A percentile compares a stretch with the other conserved stretches of the same genome.
phyloP scores from a whole-genome alignment of 2,888 invertebrate genomes.

The Tiliacea aurago region DNA sequence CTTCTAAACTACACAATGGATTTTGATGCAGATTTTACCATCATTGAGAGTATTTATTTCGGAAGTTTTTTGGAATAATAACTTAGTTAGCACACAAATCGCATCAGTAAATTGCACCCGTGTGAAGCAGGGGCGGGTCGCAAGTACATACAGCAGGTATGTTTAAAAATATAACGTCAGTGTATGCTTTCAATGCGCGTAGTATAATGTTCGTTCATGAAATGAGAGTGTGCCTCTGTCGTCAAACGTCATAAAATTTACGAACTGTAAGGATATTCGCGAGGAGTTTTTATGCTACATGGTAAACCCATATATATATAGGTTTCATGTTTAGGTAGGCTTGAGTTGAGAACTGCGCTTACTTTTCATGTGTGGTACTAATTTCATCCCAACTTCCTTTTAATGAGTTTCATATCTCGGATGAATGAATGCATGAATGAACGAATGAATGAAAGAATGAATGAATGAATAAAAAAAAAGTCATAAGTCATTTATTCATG shows the following conservation, averaged over 20 bases:
- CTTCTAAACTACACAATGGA: background rate
- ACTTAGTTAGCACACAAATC: background rate
- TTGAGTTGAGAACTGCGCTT: slow-evolving; percentile 22
- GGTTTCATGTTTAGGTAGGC: slow-evolving; percentile 68
- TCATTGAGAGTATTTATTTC: background rate
- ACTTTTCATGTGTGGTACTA: slow-evolving; percentile 4
- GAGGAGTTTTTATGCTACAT: slow-evolving; percentile 82
- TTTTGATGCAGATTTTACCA: background rate
- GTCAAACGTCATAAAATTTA: slow-evolving; percentile 85
- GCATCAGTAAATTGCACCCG: background rate
- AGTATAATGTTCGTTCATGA: slow-evolving; percentile 13
- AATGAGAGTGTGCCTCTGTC: slow-evolving; percentile 69
- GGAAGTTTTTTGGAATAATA: no score
- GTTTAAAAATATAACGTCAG: slow-evolving; percentile 13
- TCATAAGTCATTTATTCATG: no score
- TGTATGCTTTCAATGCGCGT: slow-evolving; percentile 12
- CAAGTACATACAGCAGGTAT: background rate
- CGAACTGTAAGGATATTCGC: slow-evolving; percentile 86
- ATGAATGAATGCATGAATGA: no score
- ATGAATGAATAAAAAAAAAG: no score
- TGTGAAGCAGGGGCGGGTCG: background rate
- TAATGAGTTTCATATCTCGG: background rate
- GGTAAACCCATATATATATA: no score
- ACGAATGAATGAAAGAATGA: no score
- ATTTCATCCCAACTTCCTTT: background rate